Conservation (phyloP, 2,113 vertebrate species). For the Mormyrus iriodes region DNA sequence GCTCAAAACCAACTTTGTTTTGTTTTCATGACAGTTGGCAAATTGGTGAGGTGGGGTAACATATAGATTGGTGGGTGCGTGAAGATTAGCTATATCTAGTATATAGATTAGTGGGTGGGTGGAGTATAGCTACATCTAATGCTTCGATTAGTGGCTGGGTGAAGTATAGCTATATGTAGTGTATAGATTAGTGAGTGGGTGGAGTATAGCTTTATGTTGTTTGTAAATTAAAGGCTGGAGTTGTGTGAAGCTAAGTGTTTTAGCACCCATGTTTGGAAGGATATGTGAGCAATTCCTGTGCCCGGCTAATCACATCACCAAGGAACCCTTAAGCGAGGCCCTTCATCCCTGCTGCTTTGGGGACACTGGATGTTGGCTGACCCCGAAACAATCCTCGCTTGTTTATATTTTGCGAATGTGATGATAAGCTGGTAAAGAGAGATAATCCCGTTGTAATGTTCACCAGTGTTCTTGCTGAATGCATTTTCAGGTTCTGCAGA, state of each 20-base stretch:
- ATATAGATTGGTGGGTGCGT: too few relatives aligned
- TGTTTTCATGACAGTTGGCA: background rate
- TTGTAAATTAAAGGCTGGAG: background rate
- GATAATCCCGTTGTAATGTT: background rate
- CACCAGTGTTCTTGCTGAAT: background rate
- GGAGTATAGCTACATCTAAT: too few relatives aligned
- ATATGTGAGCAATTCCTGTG: background rate
- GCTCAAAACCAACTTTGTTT: background rate
- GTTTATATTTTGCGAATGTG: background rate
- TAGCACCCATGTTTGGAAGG: background rate
- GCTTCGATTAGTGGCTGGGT: too few relatives aligned
- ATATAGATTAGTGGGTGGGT: too few relatives aligned
- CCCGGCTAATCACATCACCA: background rate
- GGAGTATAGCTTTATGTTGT: background rate
- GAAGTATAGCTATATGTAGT: background rate
- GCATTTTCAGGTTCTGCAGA: background rate
- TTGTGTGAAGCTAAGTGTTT: background rate
- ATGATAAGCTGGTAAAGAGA: background rate
- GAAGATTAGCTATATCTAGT: background rate
- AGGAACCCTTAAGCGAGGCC: background rate
- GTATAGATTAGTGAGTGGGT: too few relatives aligned
- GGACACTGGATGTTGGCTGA: background rate
- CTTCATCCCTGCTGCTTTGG: background rate
- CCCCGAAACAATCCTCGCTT: background rate
- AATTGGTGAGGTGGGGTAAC: too few relatives aligned